Percentiles rank a stretch among this genome's conserved stretches.
phyloP scores from a whole-genome alignment of 2,113 vertebrate species.

The Paratilapia polleni region DNA sequence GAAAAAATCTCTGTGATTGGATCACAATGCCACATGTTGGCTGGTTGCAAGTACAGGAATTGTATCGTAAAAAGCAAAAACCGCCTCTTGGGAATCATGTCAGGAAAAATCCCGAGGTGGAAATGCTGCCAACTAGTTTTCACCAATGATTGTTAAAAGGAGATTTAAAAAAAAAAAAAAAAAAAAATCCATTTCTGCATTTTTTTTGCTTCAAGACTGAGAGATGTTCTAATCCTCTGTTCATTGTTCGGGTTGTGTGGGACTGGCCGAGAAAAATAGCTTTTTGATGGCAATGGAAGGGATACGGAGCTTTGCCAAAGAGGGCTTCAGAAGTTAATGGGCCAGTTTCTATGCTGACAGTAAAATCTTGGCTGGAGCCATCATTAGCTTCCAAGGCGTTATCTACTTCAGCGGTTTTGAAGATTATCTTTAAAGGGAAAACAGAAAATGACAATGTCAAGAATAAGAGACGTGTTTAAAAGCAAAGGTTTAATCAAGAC shows the following conservation, averaged over 20 bases:
- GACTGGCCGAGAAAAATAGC: slow-evolving; percentile 77
- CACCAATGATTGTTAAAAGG: slow-evolving; percentile 69
- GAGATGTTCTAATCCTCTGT: slow-evolving; percentile 77
- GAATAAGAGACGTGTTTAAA: slow-evolving; percentile 69
- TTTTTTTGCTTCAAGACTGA: slow-evolving; percentile 67
- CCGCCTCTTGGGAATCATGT: slow-evolving; percentile 71
- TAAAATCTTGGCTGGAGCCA: slow-evolving; percentile 73
- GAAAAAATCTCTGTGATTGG: slow-evolving; percentile 67
- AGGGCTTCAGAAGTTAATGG: slow-evolving; percentile 79
- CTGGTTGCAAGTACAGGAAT: slow-evolving; percentile 73
- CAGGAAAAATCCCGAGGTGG: slow-evolving; percentile 70
- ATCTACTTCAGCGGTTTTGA: slow-evolving; percentile 75
- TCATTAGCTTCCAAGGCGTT: slow-evolving; percentile 67
- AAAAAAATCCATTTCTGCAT: slow-evolving; percentile 37
- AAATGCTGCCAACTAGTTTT: slow-evolving; percentile 75
- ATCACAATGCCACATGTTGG: slow-evolving; percentile 79
- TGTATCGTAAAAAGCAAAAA: slow-evolving; percentile 69
- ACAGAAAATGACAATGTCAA: slow-evolving; percentile 70
- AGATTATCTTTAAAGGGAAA: slow-evolving; percentile 75
- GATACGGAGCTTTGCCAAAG: slow-evolving; percentile 76
- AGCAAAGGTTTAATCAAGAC: slow-evolving; percentile 77
- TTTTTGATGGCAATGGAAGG: slow-evolving; percentile 75
- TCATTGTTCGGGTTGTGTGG: slow-evolving; percentile 78
- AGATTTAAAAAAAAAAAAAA: too few relatives aligned
- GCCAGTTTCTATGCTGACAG: slow-evolving; percentile 76